A percentile compares a stretch with the other conserved stretches of the same genome.
Conservation (phyloP, 2,888 invertebrate genomes). For the Plutella xylostella region DNA sequence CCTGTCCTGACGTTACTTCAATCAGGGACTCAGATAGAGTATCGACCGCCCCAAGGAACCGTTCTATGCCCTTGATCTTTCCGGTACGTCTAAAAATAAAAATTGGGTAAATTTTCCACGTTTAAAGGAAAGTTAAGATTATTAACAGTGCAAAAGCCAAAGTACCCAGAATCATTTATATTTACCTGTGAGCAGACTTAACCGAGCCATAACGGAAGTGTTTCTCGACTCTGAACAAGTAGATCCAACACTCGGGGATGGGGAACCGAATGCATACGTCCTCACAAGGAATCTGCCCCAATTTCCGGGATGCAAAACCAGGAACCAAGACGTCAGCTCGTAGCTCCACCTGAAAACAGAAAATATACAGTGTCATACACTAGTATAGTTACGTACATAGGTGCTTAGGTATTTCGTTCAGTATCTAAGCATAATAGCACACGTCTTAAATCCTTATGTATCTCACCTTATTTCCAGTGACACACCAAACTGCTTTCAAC, state of each 20-base stretch:
- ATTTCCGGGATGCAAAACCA: constrained; percentile 94
- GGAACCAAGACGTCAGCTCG: constrained; percentile 96
- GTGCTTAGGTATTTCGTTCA: too few relatives aligned
- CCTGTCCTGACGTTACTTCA: constrained; percentile 95
- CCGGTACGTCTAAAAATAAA: constrained; percentile 76
- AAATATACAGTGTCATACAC: background rate
- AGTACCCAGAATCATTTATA: background rate
- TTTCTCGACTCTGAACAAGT: constrained; percentile 97
- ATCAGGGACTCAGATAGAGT: constrained; percentile 91
- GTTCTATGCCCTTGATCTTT: constrained; percentile 92
- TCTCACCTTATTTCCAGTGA: constrained; percentile 82
- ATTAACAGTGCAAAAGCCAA: background rate
- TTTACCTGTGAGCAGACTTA: constrained; percentile 85
- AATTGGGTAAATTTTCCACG: too few relatives aligned
- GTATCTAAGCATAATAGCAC: background rate
- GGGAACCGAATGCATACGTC: constrained; percentile 97
- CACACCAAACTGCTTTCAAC: constrained; percentile 89
- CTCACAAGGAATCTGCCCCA: constrained; percentile 97
- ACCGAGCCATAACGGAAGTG: constrained; percentile 98
- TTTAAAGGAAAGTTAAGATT: background rate
- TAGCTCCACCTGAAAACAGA: constrained; percentile 88
- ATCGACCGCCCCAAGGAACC: constrained; percentile 92
- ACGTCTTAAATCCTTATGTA: background rate
- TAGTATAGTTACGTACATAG: background rate
- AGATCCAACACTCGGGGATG: constrained; percentile 99